phyloP scores from a whole-genome alignment of 2,888 invertebrate species.

The Nomada ruficornis region DNA sequence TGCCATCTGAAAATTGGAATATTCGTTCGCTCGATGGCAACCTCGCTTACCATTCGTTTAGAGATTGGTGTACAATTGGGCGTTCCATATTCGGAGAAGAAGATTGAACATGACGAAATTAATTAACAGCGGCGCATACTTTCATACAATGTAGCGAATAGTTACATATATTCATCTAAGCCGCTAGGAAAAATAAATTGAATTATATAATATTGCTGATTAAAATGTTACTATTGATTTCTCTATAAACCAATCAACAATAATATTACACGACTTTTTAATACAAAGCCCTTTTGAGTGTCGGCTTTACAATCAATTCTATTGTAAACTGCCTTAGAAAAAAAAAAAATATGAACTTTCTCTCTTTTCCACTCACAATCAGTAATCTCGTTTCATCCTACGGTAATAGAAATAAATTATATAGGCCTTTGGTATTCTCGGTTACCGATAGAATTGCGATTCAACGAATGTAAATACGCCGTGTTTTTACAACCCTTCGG shows the following conservation, averaged over 20 bases:
- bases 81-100: slow-evolving; percentile 22
- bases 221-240: no score
- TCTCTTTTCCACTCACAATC: neutral
- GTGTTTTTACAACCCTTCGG: slow-evolving; percentile 46
- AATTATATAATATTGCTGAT: slow-evolving; percentile 1
- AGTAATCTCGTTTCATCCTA: neutral
- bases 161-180: neutral
- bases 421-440: neutral
- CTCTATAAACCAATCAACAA: no score
- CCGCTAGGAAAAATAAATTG: neutral
- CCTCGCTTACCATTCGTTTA: slow-evolving; percentile 49
- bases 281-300: neutral
- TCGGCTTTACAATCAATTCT: no score
- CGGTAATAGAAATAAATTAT: neutral
- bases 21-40: slow-evolving; percentile 55
- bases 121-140: slow-evolving; percentile 35
- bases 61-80: slow-evolving; percentile 43
- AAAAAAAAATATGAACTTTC: no score
- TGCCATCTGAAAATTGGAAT: slow-evolving; percentile 67
- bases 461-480: slow-evolving; percentile 40
- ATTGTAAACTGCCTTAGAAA: neutral
- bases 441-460: slow-evolving; percentile 14
- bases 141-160: neutral
- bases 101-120: slow-evolving; percentile 46
- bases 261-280: no score